Percentiles rank a stretch among this genome's conserved stretches.
Conservation (phyloP, 1,140 invertebrate species). For the Steinernema feltiae region DNA sequence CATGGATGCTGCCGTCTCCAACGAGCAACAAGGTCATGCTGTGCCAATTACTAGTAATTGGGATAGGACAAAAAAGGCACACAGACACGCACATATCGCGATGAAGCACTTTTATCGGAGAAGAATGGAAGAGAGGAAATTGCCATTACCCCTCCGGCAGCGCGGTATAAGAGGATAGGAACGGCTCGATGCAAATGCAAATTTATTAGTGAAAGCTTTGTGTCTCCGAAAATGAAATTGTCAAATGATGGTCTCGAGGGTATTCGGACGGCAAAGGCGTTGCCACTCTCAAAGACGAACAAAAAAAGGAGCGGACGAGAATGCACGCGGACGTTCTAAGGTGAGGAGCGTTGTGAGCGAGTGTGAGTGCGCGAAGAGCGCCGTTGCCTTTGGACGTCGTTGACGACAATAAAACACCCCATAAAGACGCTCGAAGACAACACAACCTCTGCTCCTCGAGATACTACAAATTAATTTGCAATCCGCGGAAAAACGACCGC, state of each 20-base stretch:
- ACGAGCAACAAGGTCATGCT: neutral
- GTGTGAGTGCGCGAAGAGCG: neutral
- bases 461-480: too few relatives aligned
- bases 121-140: neutral
- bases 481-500: too few relatives aligned
- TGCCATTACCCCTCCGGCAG: neutral
- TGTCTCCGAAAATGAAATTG: constrained; percentile 14
- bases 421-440: neutral
- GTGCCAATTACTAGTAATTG: constrained; percentile 11
- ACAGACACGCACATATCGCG: neutral
- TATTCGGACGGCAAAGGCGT: neutral
- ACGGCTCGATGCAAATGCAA: constrained; percentile 11
- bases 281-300: neutral
- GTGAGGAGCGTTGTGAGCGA: neutral
- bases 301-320: neutral
- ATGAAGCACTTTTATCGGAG: constrained; percentile 20
- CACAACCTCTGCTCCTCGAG: neutral
- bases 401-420: neutral
- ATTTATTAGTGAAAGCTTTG: constrained; percentile 5
- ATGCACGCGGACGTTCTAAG: neutral
- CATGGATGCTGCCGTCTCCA: neutral
- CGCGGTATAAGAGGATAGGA: neutral
- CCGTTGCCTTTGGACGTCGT: neutral
- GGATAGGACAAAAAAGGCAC: constrained; percentile 12
- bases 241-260: constrained; percentile 11